A percentile compares a stretch with the other conserved stretches of the same genome.
Conservation (phyloP, 1,140 invertebrate species). For the Brachionus plicatilis region DNA sequence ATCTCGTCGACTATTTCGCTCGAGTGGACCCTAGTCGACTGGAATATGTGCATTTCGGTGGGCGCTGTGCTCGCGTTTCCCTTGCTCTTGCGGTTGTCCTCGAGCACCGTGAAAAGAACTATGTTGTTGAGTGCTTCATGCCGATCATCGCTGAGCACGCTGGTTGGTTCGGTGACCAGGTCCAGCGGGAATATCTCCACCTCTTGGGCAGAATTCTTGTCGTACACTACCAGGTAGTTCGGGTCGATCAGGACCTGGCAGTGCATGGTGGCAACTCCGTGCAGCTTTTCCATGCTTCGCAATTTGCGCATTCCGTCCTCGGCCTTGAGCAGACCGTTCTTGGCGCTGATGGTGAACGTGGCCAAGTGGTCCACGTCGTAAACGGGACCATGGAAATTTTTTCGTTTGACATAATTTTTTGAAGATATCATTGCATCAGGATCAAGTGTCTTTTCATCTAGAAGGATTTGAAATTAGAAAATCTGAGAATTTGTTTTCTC, state of each 20-base stretch:
- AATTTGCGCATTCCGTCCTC: conserved; percentile 87
- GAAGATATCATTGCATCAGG: neutral
- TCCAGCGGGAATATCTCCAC: conserved; percentile 87
- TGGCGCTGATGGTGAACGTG: conserved; percentile 76
- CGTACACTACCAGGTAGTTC: conserved; percentile 83
- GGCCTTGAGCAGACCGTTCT: conserved; percentile 52
- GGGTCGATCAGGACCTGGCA: conserved; percentile 84
- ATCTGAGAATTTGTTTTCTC: neutral
- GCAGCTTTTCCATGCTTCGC: conserved; percentile 89
- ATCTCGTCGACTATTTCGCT: conserved; percentile 41
- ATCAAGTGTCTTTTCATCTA: conserved; percentile 18
- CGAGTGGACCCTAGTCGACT: conserved; percentile 57
- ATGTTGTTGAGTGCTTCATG: conserved; percentile 98
- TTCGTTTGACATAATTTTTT: conserved; percentile 9
- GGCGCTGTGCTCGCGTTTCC: conserved; percentile 51
- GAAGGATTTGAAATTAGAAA: neutral
- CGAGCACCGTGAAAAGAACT: conserved; percentile 81
- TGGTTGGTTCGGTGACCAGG: conserved; percentile 85
- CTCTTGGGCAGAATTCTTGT: conserved; percentile 81
- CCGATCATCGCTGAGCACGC: conserved; percentile 89
- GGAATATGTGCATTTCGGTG: conserved; percentile 98
- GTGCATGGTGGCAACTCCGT: conserved; percentile 97
- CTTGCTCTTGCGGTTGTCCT: conserved; percentile 49
- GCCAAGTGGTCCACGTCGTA: conserved; percentile 81
- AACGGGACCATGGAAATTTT: conserved; percentile 11